Conservation (phyloP, 2,888 invertebrate genomes). For the Calameuta filiformis region DNA sequence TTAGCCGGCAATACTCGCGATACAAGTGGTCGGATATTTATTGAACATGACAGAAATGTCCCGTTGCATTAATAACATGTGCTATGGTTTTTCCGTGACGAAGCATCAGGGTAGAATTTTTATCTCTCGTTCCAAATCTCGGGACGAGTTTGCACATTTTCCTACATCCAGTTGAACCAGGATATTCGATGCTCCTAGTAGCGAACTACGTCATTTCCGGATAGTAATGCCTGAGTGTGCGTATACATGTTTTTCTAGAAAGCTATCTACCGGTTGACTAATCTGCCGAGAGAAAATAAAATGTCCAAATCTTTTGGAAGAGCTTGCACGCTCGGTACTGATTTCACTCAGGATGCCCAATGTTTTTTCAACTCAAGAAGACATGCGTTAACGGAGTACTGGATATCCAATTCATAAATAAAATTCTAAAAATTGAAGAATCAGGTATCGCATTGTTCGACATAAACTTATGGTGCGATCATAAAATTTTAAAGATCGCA, state of each 20-base stretch:
- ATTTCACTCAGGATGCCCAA: neutral
- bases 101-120: neutral
- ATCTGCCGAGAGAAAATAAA: neutral
- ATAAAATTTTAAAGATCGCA: neutral
- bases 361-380: neutral
- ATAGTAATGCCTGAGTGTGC: neutral
- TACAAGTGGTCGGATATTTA: neutral
- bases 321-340: neutral
- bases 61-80: slow-evolving; percentile 36
- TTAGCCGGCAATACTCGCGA: neutral
- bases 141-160: neutral
- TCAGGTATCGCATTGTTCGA: neutral
- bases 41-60: slow-evolving; percentile 17
- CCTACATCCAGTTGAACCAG: neutral
- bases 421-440: neutral
- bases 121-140: neutral
- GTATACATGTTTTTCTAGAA: neutral
- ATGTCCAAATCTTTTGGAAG: neutral
- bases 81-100: slow-evolving; percentile 8
- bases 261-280: neutral
- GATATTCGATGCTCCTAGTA: neutral
- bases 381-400: neutral
- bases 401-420: neutral
- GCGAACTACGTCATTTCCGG: neutral
- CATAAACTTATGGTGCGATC: neutral